These are phyloP conservation scores for Mirounga angustirostris DNA, from an alignment of 2,113 vertebrate species.

Conservation along the genomic window DNA sequence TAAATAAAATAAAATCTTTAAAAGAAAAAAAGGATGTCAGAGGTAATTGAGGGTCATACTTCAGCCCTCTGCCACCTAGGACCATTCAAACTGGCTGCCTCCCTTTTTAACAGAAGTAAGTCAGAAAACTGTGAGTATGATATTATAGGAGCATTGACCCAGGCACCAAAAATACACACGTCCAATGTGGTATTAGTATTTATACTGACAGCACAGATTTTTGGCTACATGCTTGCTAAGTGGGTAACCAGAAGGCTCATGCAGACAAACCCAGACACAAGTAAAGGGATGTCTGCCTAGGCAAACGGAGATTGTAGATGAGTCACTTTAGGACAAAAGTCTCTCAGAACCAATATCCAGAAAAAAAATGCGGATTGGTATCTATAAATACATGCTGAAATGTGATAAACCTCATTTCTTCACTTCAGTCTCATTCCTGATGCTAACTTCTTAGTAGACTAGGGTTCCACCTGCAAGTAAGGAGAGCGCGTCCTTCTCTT, in stretches of 20 bases:
- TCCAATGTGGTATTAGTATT: not conserved
- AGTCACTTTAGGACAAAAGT: not conserved
- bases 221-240: not conserved
- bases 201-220: not conserved
- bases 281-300: not conserved
- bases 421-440: not conserved
- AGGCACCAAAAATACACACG: not conserved
- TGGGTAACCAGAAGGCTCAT: not conserved
- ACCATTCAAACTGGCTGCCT: not conserved
- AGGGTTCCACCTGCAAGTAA: fast-evolving
- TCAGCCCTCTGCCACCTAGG: not conserved
- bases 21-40: not conserved
- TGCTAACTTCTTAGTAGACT: not conserved
- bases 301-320: not conserved
- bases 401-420: not conserved
- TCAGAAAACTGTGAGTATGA: not conserved
- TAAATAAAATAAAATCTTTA: too few relatives aligned
- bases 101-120: not conserved
- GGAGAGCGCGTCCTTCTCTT: not conserved
- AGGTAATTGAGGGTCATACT: not conserved
- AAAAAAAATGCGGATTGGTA: not conserved
- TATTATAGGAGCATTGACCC: not conserved
- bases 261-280: not conserved
- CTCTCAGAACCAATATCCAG: not conserved
- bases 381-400: not conserved